Evolutionary conservation across 2,888 invertebrate species (phyloP).

Genomic region (Melanostoma mellinum): DNA sequence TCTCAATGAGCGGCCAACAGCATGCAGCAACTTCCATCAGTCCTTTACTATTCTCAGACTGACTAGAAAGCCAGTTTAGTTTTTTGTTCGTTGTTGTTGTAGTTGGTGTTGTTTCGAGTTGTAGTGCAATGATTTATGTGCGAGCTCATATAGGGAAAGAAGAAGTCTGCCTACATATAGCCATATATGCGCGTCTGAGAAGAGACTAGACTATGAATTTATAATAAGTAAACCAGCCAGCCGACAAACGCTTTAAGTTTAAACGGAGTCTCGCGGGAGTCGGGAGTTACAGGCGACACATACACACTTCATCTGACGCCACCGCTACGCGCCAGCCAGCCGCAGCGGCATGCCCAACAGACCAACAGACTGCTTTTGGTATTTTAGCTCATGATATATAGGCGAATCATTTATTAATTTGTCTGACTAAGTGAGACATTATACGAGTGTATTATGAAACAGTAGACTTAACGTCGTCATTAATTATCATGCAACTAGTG

Average conservation of each 20-base stretch:
- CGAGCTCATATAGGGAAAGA: slow-evolving; percentile 51
- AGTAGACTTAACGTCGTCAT: slow-evolving; percentile 67
- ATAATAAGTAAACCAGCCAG: slow-evolving; percentile 45
- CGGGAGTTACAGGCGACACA: slow-evolving; percentile 1
- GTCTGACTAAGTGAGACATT: slow-evolving; percentile 69
- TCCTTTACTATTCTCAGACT: slow-evolving; percentile 4
- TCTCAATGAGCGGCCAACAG: slow-evolving; percentile 36
- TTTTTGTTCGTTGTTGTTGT: slow-evolving; percentile 1
- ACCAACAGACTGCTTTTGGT: slow-evolving; percentile 38
- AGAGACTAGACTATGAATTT: slow-evolving; percentile 65
- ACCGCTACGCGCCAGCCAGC: neutral
- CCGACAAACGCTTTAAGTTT: slow-evolving; percentile 38
- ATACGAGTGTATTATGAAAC: slow-evolving; percentile 57
- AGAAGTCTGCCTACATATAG: slow-evolving; percentile 47
- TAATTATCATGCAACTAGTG: slow-evolving; percentile 51
- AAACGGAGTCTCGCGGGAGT: slow-evolving; percentile 25
- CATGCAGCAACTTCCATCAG: slow-evolving; percentile 34
- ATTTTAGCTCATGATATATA: slow-evolving; percentile 59
- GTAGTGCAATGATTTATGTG: slow-evolving; percentile 61
- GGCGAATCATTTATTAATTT: slow-evolving; percentile 70
- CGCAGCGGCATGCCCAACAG: neutral
- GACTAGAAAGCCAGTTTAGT: slow-evolving; percentile 2
- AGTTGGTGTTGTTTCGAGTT: slow-evolving; percentile 40
- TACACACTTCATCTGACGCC: neutral
- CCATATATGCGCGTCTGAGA: slow-evolving; percentile 41